A percentile compares a stretch with the other conserved stretches of the same genome.
phyloP scores from a whole-genome alignment of 2,888 invertebrate species.

The Xanthostigma xanthostigma region DNA sequence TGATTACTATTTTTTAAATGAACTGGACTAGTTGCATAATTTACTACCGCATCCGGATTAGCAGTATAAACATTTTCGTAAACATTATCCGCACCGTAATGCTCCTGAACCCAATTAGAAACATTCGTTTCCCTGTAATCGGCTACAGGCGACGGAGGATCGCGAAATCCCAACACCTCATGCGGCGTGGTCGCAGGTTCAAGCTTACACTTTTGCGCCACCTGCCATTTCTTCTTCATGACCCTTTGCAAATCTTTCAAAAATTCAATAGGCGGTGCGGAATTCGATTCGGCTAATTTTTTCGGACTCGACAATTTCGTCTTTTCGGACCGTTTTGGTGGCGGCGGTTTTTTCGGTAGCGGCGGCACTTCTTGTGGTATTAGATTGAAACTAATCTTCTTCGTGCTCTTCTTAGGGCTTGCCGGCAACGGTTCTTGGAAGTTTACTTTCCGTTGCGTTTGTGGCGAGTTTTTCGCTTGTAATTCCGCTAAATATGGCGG shows the following conservation, averaged over 20 bases:
- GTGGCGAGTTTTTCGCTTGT: conserved; percentile 37
- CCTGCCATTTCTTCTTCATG: conserved; percentile 87
- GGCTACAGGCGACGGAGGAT: conserved; percentile 53
- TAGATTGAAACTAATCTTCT: conserved; percentile 51
- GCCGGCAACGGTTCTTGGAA: conserved; percentile 43
- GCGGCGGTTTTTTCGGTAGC: conserved; percentile 51
- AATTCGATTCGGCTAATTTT: conserved; percentile 53
- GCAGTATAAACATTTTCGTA: conserved; percentile 61
- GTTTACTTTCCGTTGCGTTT: conserved; percentile 41
- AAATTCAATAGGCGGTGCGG: conserved; percentile 67
- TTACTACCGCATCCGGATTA: conserved; percentile 26
- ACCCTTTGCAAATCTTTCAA: conserved; percentile 79
- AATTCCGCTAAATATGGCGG: conserved; percentile 39
- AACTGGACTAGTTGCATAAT: conserved; percentile 28
- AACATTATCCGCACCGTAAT: conserved; percentile 58
- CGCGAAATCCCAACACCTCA: conserved; percentile 79
- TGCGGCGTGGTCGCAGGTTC: conserved; percentile 81
- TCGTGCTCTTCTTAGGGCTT: conserved; percentile 36
- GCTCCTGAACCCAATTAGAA: conserved; percentile 81
- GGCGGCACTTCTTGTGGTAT: conserved; percentile 37
- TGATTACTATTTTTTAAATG: conserved; percentile 16
- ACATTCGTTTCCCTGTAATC: conserved; percentile 73
- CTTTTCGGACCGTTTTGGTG: conserved; percentile 62
- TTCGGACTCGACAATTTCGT: conserved; percentile 63
- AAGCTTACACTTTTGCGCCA: conserved; percentile 80